Conservation (phyloP, 2,113 vertebrate genomes). For the Ibidorhyncha struthersii region DNA sequence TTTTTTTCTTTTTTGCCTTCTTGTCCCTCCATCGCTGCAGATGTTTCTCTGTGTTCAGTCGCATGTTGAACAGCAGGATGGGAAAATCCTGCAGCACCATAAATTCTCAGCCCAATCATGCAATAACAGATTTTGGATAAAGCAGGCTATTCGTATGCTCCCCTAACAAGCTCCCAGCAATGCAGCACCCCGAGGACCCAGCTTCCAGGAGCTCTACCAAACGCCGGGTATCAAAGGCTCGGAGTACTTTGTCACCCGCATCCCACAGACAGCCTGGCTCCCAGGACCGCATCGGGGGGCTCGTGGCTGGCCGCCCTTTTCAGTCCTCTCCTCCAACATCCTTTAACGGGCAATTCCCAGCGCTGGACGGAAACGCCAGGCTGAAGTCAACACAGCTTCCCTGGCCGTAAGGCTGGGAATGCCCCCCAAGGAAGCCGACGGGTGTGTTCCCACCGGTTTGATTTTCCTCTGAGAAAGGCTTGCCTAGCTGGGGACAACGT, state of each 20-base stretch:
- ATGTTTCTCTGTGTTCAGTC: background rate
- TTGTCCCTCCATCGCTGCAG: background rate
- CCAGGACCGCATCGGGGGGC: rapidly evolving
- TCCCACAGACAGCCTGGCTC: background rate
- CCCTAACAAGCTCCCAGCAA: background rate
- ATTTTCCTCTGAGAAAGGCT: background rate
- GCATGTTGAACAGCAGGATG: rapidly evolving
- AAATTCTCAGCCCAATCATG: background rate
- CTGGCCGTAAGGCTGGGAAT: background rate
- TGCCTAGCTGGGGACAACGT: rapidly evolving
- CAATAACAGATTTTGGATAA: background rate
- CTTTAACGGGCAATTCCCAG: background rate
- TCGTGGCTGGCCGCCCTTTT: background rate
- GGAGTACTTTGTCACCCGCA: rapidly evolving
- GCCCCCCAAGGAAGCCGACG: background rate
- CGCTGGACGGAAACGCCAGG: background rate
- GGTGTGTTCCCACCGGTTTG: background rate
- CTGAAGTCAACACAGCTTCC: background rate
- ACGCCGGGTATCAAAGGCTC: rapidly evolving
- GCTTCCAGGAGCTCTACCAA: no score
- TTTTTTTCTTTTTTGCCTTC: background rate
- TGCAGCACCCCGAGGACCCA: background rate
- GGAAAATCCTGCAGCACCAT: background rate
- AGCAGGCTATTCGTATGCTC: background rate
- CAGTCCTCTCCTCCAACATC: background rate